phyloP scores from a whole-genome alignment of 92 coral and sea anemone species.

The Porites rus region DNA sequence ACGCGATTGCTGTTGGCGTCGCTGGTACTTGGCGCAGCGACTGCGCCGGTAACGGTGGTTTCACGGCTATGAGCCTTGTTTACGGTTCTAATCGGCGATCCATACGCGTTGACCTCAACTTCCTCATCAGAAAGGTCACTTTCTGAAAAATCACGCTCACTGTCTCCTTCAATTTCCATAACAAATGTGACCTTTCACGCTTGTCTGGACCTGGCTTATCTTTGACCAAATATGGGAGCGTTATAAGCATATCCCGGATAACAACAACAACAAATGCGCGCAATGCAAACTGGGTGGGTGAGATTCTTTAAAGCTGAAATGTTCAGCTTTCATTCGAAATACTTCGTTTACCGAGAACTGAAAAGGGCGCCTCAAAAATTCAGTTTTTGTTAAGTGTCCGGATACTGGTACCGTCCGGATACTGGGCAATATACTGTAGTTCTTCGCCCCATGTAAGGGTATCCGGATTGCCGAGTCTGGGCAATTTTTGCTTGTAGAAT shows the following conservation, averaged over 20 bases:
- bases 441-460: too few species aligned
- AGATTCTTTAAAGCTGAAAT: too few species aligned
- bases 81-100: background rate
- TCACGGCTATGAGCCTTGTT: background rate
- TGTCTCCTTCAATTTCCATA: background rate
- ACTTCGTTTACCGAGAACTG: too few species aligned
- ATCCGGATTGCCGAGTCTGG: too few species aligned
- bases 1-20: conserved; percentile 4
- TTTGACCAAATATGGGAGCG: background rate
- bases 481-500: too few species aligned
- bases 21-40: background rate
- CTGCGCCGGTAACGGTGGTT: background rate
- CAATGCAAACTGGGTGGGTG: background rate
- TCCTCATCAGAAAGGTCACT: background rate
- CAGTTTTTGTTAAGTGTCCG: too few species aligned
- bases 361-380: too few species aligned
- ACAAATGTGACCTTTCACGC: background rate
- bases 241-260: background rate
- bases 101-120: conserved; percentile 6
- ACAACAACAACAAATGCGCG: conserved; percentile 6
- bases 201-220: background rate
- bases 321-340: too few species aligned
- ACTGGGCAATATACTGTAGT: too few species aligned
- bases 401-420: too few species aligned
- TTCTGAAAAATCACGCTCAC: background rate